These are phyloP conservation scores for Dromiciops gliroides DNA, from an alignment of 2,113 vertebrate genomes.

Conservation along the genomic window DNA sequence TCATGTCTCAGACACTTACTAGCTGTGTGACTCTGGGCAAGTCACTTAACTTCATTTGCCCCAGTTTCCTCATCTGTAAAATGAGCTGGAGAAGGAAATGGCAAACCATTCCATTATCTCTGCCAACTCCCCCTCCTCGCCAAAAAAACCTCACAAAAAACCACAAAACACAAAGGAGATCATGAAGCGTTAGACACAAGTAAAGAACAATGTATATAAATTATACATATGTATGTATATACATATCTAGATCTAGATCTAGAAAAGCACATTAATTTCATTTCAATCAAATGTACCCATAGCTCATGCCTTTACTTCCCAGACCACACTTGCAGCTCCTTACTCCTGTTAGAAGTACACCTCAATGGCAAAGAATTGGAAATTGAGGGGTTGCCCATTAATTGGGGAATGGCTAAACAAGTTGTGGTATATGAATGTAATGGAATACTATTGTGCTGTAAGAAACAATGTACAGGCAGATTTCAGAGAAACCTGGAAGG, in stretches of 20 bases:
- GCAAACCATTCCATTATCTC: not conserved
- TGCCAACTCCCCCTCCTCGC: too few species aligned
- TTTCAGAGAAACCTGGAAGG: too few species aligned
- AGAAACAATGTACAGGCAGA: too few species aligned
- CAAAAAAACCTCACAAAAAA: too few species aligned
- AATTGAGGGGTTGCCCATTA: too few species aligned
- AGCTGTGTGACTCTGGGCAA: not conserved
- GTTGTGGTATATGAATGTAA: too few species aligned
- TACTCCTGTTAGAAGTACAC: not conserved
- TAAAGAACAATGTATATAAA: not conserved
- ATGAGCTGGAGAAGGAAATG: not conserved
- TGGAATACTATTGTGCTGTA: too few species aligned
- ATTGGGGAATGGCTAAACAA: too few species aligned
- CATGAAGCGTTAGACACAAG: not conserved
- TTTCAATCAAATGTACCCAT: not conserved
- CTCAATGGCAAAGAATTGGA: too few species aligned
- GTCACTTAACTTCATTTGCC: not conserved
- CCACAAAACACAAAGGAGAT: not conserved
- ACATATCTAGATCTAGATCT: too few species aligned
- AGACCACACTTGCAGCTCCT: not conserved
- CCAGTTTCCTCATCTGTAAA: not conserved
- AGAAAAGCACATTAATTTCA: not conserved
- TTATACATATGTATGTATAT: not conserved
- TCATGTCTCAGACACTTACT: not conserved
- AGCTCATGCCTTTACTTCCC: not conserved